Evolutionary conservation across 64 coral and sea anemone species (phyloP).

Genomic region (Actinia tenebrosa): DNA sequence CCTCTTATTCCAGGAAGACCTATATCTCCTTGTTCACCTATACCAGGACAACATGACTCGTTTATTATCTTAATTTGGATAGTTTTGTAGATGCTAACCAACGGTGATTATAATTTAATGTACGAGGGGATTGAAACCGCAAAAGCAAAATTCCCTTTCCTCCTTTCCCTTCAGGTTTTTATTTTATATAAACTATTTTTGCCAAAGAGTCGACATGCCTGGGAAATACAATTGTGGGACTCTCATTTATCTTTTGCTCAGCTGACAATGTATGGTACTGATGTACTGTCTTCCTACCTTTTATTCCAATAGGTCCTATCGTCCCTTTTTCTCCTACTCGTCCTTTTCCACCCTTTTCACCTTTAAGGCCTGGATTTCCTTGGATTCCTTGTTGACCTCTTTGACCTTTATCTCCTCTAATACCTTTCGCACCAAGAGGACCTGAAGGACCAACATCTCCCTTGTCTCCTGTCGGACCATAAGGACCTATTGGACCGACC

Average conservation of each 20-base stretch:
- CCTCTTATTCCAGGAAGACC: conserved; percentile 32
- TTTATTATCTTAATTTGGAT: not conserved
- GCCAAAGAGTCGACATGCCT: too few relatives aligned
- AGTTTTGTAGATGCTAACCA: not conserved
- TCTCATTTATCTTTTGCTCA: not conserved
- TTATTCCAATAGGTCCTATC: conserved; percentile 14
- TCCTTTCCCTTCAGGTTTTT: too few relatives aligned
- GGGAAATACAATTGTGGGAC: too few relatives aligned
- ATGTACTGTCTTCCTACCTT: conserved; percentile 1
- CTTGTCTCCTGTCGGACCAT: conserved; percentile 19
- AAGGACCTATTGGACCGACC: conserved; percentile 26
- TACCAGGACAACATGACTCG: conserved; percentile 4
- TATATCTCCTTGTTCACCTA: conserved; percentile 25
- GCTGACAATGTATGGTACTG: too few relatives aligned
- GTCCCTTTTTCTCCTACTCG: conserved; percentile 12
- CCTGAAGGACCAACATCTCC: conserved; percentile 24
- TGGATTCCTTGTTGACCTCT: conserved; percentile 38
- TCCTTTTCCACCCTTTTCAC: conserved; percentile 38
- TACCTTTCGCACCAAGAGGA: conserved; percentile 7
- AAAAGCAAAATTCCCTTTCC: too few relatives aligned
- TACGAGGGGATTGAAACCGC: too few relatives aligned
- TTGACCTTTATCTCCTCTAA: conserved; percentile 22
- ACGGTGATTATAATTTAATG: not conserved
- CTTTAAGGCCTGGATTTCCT: conserved; percentile 35
- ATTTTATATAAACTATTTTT: too few relatives aligned